Evolutionary conservation across 2,113 vertebrate species (phyloP).

Genomic region (Ameiurus melas): DNA sequence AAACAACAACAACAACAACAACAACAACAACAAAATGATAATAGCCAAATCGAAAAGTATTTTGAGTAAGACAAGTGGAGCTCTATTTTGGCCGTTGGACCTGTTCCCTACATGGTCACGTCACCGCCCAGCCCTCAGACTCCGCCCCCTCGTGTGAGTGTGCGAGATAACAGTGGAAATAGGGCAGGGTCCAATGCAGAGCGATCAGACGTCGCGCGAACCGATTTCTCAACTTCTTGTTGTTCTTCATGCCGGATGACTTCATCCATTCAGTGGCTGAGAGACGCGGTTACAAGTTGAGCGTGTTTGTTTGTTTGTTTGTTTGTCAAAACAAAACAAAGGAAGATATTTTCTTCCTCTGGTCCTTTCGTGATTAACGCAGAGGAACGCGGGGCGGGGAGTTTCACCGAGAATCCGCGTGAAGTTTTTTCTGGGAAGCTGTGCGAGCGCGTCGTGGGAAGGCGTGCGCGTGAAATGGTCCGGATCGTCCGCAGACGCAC

Average conservation of each 20-base stretch:
- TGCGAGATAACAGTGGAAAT: constrained; percentile 42
- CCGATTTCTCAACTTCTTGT: constrained; percentile 28
- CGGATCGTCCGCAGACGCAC: not conserved
- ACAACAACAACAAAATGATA: not conserved
- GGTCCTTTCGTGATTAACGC: not conserved
- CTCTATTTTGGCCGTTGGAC: not conserved
- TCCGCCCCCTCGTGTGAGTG: constrained; percentile 25
- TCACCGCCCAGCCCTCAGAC: not conserved
- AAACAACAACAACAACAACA: not conserved
- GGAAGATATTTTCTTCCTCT: not conserved
- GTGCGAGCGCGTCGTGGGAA: not conserved
- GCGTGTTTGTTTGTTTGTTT: not conserved
- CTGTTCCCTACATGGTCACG: not conserved
- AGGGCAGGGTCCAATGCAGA: constrained; percentile 47
- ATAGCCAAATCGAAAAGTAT: not conserved
- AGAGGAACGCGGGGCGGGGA: not conserved
- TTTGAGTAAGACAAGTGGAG: not conserved
- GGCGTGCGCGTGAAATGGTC: not conserved
- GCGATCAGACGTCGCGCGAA: not conserved
- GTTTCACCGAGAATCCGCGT: not conserved
- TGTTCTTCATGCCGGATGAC: not conserved
- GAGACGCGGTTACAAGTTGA: not conserved
- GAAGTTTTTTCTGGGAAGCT: constrained; percentile 29
- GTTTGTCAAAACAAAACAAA: not conserved
- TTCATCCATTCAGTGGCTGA: not conserved